phyloP scores from a whole-genome alignment of 2,888 invertebrate species.

The Pyrrhosoma nymphula region DNA sequence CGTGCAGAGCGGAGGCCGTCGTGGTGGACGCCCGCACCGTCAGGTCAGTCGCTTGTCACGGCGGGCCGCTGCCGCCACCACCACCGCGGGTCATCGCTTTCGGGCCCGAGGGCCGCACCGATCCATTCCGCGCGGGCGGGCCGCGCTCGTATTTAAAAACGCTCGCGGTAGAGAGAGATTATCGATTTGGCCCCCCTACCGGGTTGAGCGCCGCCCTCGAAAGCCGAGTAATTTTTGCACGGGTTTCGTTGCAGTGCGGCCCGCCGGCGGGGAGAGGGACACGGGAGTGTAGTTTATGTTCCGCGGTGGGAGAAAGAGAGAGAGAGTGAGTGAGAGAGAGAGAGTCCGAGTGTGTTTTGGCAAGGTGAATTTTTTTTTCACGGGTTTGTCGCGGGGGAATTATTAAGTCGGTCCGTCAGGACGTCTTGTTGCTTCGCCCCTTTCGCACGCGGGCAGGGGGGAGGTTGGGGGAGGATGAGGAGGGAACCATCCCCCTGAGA shows the following conservation, averaged over 20 bases:
- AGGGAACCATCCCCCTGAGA: neutral
- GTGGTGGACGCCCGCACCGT: neutral
- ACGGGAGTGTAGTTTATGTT: neutral
- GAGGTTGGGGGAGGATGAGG: no score
- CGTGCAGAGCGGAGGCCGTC: neutral
- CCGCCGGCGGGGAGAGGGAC: neutral
- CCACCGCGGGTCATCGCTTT: neutral
- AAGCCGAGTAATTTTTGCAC: neutral
- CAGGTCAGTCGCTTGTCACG: neutral
- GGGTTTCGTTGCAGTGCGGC: no score
- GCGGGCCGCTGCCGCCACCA: neutral
- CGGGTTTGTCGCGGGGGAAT: no score
- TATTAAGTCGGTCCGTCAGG: no score
- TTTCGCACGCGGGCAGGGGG: no score
- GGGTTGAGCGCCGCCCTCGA: constrained; percentile 23
- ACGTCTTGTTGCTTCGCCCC: no score
- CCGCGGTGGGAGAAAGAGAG: neutral
- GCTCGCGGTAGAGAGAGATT: constrained; percentile 38
- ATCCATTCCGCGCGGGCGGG: neutral
- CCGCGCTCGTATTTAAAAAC: neutral
- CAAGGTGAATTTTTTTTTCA: no score
- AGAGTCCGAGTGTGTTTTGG: neutral
- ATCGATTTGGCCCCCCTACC: constrained; percentile 51
- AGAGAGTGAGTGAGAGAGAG: no score
- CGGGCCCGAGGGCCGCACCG: no score